A percentile compares a stretch with the other conserved stretches of the same genome.
phyloP scores from a whole-genome alignment of 2,113 vertebrate species.

The Oreocharis arfaki region DNA sequence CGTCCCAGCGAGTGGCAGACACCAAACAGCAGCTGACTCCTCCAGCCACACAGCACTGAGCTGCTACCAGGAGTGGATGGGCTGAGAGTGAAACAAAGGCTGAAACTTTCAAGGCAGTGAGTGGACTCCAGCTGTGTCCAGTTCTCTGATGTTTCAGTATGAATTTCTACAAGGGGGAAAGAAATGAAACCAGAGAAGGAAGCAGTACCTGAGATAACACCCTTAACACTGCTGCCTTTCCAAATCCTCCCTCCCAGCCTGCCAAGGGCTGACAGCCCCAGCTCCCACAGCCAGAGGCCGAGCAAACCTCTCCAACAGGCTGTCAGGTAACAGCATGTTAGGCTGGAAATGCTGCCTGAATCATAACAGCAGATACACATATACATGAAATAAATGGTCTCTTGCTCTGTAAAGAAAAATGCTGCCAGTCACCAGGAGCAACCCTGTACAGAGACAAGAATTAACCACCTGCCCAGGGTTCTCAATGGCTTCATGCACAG shows the following conservation, averaged over 20 bases:
- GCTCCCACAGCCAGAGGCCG: background rate
- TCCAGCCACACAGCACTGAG: background rate
- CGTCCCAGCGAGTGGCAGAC: background rate
- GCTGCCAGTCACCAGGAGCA: background rate
- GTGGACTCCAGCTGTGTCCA: rapidly evolving
- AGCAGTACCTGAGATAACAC: background rate
- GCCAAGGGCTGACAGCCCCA: background rate
- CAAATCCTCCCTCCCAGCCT: background rate
- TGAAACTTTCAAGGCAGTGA: background rate
- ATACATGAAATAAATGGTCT: background rate
- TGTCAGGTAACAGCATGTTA: background rate
- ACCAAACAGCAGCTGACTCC: background rate
- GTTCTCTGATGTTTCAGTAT: background rate
- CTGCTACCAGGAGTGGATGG: background rate
- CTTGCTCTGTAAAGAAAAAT: background rate
- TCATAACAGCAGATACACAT: background rate
- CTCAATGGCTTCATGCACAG: background rate
- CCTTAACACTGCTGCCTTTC: background rate
- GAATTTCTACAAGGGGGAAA: background rate
- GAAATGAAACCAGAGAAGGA: background rate
- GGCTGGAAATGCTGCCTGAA: constrained; percentile 12
- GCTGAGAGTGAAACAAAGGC: background rate
- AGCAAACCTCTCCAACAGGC: background rate
- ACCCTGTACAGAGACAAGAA: background rate
- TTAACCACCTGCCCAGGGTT: constrained; percentile 42